A percentile compares a stretch with the other conserved stretches of the same genome.
Conservation (phyloP, 2,888 invertebrate species). For the Aspidapion aeneum region DNA sequence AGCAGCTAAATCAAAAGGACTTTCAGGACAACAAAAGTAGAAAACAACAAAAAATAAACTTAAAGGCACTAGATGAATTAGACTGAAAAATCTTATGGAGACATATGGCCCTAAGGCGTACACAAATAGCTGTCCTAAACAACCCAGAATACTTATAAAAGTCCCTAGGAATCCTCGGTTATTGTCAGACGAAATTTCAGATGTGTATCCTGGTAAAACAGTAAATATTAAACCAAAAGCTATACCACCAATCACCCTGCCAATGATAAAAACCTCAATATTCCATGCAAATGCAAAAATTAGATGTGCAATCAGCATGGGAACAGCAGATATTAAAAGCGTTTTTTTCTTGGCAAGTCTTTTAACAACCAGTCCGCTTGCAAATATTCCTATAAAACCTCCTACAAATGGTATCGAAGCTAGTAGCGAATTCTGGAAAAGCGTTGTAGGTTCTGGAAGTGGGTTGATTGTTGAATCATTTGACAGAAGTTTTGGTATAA, state of each 20-base stretch:
- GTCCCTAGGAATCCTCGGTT: slow-evolving; percentile 68
- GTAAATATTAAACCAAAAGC: slow-evolving; percentile 66
- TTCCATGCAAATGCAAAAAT: slow-evolving; percentile 22
- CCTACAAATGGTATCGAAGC: slow-evolving; percentile 32
- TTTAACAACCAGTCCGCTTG: slow-evolving; percentile 25
- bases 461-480: slow-evolving; percentile 28
- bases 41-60: slow-evolving; percentile 21
- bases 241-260: slow-evolving; percentile 58
- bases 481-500: slow-evolving; percentile 29
- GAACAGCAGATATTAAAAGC: slow-evolving; percentile 57
- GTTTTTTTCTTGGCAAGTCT: slow-evolving; percentile 60
- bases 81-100: slow-evolving; percentile 20
- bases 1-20: slow-evolving; percentile 27
- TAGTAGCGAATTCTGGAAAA: slow-evolving; percentile 32
- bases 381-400: slow-evolving; percentile 30
- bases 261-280: slow-evolving; percentile 46
- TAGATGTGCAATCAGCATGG: slow-evolving; percentile 54
- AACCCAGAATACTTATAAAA: slow-evolving; percentile 32
- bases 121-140: slow-evolving; percentile 64
- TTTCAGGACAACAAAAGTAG: slow-evolving; percentile 26
- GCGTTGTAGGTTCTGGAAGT: slow-evolving; percentile 26
- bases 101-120: slow-evolving; percentile 62
- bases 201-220: slow-evolving; percentile 77
- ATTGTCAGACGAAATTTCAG: slow-evolving; percentile 77
- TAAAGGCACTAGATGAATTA: slow-evolving; percentile 20